Evolutionary conservation across 2,888 invertebrate species (phyloP), one percentile per base, ranked within the genome.

Genomic region (Drosophila kuntzei): DNA sequence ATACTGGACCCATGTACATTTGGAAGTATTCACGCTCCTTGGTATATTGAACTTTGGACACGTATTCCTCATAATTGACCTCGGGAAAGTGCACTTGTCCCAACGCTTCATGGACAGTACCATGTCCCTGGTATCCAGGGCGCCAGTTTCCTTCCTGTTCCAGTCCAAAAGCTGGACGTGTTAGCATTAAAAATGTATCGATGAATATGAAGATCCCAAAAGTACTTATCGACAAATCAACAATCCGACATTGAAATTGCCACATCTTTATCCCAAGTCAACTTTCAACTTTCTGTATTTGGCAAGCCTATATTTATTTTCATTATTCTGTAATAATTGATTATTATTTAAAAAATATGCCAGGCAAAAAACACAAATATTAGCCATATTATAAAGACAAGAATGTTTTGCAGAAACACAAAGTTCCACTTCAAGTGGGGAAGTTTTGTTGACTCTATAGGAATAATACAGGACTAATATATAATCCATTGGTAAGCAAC

Each of bases 1-100:
- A 58, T 16, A 37, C 12, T 9, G 29, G 41, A 8, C 11, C 29
- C 36, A 66, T 36, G 0, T 37, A 54, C 41, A 41, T 22, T 2
- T 1, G 8, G 2, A 8, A 0, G 6, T 16, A 34, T 29, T 11
- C 2, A 4, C 14, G 5, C 3, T 41, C 46, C 1, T 5, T 0
- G 2, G 4, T 18, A 47, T 29, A 39, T 0, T 18, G 29, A 0
- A 22, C 16, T n/a, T 29, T 14, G 2, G 47, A 29, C 0, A 18
- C 8, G 22, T 43, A 63, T 5, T 22, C 2, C 9, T 22, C 43
- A 27, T 32, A 63, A 1, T n/a, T 3, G 2, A 43, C 22, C 0
- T 11, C 7, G 1, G 53, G 49, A 14, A 54, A 29, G 2, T 49
- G 64, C 1, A 9, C 4, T 12, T 54, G 49, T 7, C 43, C 49